Percentiles rank a stretch among this genome's conserved stretches.
Evolutionary conservation across 2,888 invertebrate species (phyloP).

Genomic region (Spisula solida): DNA sequence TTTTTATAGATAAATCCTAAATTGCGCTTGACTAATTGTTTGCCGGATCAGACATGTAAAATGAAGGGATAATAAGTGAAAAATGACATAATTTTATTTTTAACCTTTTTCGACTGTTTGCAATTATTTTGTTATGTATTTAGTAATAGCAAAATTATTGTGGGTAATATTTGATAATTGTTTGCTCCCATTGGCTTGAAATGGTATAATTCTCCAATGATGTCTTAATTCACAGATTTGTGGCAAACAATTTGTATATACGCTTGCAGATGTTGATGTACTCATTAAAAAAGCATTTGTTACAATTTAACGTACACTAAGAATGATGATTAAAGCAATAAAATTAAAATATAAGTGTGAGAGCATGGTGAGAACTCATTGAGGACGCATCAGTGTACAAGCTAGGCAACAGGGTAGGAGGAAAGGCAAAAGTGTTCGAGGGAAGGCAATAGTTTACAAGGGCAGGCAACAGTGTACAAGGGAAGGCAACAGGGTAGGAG

Average conservation of each 20-base stretch:
- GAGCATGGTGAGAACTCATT: background rate
- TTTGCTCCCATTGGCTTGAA: constrained; percentile 34
- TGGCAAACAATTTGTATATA: constrained; percentile 7
- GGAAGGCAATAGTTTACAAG: too few species aligned
- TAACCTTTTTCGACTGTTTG: constrained; percentile 36
- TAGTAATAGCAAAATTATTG: constrained; percentile 37
- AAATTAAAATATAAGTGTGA: background rate
- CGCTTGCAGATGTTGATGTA: background rate
- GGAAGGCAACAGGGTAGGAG: too few species aligned
- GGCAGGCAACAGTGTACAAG: too few species aligned
- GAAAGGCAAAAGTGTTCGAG: too few species aligned
- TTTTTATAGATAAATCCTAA: background rate
- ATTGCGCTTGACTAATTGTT: constrained; percentile 13
- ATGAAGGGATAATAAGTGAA: constrained; percentile 44
- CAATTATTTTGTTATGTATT: constrained; percentile 11
- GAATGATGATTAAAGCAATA: constrained; percentile 10
- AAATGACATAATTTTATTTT: constrained; percentile 48
- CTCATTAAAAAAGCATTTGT: constrained; percentile 17
- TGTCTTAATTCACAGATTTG: constrained; percentile 1
- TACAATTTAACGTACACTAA: background rate
- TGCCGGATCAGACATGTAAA: constrained; percentile 20
- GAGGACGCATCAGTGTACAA: too few species aligned
- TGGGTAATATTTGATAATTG: constrained; percentile 40
- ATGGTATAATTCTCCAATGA: constrained; percentile 23
- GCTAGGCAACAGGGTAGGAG: too few species aligned